Base-by-base conservation (phyloP, 2,797 vertebrate species). In the Crypturellus tataupa region DNA sequence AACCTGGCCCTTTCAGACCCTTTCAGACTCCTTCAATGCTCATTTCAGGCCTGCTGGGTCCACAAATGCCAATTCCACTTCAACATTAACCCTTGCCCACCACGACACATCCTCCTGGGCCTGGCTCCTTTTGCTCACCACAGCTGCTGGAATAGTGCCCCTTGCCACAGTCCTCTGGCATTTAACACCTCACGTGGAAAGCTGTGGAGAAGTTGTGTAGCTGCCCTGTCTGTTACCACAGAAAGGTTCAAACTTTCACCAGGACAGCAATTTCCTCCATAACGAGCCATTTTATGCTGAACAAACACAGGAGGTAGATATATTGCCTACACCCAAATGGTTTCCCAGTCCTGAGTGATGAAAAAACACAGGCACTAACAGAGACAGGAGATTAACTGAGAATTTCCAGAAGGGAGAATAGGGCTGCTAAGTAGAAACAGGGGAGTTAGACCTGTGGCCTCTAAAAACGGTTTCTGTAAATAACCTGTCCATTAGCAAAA, bases 141-240 rank as follows among this genome's bases (percentile, higher is more conserved):
- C 12, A n/a, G 7, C 33, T 49, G 55, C 20, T n/a, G n/a, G 16
- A 35, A 44, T 27, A 51, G 12, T 89, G 12, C 0, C 1, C 0
- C n/a, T 21, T 21, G 13, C 14, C 75, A 44, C 7, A 2, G 27
- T 79, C 55, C 59, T 47, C 42, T 51, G 31, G 8, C 35, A 14
- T 92, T 75, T 46, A 89, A 72, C 8, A 37, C 7, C 12, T 23
- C 18, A 37, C 35, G 24, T 4, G 3, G 46, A 55, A 24, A 76
- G 47, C 31, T 84, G 24, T 53, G 27, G 51, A 53, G 8, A 68
- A 87, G 67, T 7, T 3, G 0, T 24, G 29, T 17, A 59, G 21
- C 39, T 77, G 47, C n/a, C 40, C 62, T 78, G 53, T 2, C 62
- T 88, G 71, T 60, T 71, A 40, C 72, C 59, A 94, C 60, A 62